Conservation (phyloP, 2,797 vertebrate genomes). For the Molossus molossus region DNA sequence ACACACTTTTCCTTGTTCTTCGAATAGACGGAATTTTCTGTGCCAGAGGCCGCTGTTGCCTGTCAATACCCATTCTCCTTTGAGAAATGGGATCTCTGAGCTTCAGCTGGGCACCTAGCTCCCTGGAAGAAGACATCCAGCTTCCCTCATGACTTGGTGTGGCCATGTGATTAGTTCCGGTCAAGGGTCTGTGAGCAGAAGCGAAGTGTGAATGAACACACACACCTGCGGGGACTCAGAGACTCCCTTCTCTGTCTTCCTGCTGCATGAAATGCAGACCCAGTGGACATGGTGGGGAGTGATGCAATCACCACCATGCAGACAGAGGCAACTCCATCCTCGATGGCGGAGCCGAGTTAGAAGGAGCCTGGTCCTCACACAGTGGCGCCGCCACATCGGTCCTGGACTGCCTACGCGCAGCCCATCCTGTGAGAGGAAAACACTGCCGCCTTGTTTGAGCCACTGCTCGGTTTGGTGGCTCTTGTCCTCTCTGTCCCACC, state of each 20-base stretch:
- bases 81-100: neutral
- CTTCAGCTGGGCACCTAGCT: neutral
- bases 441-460: neutral
- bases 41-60: neutral
- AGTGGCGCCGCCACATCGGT: too few species aligned
- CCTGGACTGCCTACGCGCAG: neutral
- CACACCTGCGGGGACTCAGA: neutral
- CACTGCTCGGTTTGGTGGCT: neutral
- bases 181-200: constrained; percentile 2
- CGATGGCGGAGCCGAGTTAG: neutral
- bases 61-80: neutral
- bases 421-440: neutral
- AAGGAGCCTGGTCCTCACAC: neutral
- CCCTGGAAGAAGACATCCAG: neutral
- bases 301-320: rapidly evolving
- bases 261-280: neutral
- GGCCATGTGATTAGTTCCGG: neutral
- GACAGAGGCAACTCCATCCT: neutral
- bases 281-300: rapidly evolving
- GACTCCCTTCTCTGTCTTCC: neutral
- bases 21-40: neutral
- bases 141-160: neutral
- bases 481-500: neutral
- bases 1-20: neutral
- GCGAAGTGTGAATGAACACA: neutral